A percentile compares a stretch with the other conserved stretches of the same genome.
Conservation (phyloP, 1,140 invertebrate genomes). For the Andricus grossulariae region DNA sequence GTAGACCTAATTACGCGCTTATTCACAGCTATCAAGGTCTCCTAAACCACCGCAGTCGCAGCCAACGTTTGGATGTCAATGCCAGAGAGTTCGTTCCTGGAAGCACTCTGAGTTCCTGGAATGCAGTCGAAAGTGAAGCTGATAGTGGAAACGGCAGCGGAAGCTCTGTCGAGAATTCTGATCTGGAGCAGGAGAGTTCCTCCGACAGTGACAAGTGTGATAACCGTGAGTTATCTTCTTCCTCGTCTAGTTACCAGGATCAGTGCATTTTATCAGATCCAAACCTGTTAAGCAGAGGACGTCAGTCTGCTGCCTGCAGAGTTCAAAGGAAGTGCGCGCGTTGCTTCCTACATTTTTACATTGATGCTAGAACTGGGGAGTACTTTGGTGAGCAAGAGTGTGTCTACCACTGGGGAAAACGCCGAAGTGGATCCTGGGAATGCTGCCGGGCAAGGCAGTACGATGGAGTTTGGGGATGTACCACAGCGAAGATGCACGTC, state of each 20-base stretch:
- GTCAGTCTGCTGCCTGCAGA: neutral
- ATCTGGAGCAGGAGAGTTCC: constrained; percentile 65
- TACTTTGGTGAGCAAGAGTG: constrained; percentile 84
- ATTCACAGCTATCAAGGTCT: constrained; percentile 65
- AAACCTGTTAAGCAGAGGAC: neutral
- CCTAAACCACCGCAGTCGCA: neutral
- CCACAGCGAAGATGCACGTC: constrained; percentile 81
- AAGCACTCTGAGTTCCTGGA: constrained; percentile 29
- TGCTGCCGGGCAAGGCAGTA: constrained; percentile 74
- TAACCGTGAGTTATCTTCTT: constrained; percentile 60
- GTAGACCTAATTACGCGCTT: constrained; percentile 77
- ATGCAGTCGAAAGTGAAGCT: constrained; percentile 33
- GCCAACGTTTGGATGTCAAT: constrained; percentile 77
- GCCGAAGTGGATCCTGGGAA: constrained; percentile 71
- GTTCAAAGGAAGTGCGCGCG: constrained; percentile 82
- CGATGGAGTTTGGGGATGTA: constrained; percentile 77
- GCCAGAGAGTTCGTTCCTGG: constrained; percentile 80
- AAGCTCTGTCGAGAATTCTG: constrained; percentile 61
- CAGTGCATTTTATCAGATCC: constrained; percentile 14
- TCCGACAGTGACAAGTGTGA: constrained; percentile 73
- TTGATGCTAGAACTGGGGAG: constrained; percentile 79
- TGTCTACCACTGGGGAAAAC: constrained; percentile 88
- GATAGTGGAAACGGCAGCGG: constrained; percentile 56
- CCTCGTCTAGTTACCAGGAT: neutral
- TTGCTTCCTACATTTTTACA: constrained; percentile 83